phyloP scores from a whole-genome alignment of 2,113 vertebrate species.

The Syngnathus scovelli region DNA sequence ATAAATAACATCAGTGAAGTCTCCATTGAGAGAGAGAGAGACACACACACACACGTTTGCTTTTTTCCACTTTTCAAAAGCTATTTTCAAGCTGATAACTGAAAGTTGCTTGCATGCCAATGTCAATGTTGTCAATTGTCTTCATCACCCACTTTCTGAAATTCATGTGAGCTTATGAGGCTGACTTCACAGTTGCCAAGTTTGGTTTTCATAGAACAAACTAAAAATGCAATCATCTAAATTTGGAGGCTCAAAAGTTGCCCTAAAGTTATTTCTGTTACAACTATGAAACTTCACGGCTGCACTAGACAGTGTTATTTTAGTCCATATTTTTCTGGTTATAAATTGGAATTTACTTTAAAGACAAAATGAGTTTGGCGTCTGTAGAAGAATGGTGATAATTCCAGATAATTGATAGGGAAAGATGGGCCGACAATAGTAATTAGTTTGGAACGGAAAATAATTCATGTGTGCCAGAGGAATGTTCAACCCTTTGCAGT shows the following conservation, averaged over 20 bases:
- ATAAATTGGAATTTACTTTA: not conserved
- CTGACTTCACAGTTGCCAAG: not conserved
- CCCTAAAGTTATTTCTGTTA: not conserved
- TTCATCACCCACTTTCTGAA: not conserved
- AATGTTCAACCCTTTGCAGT: not conserved
- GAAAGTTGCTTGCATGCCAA: not conserved
- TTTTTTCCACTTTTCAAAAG: slow-evolving; percentile 7
- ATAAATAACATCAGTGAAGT: slow-evolving; percentile 34
- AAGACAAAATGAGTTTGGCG: not conserved
- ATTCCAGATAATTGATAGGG: not conserved
- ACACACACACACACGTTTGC: not conserved
- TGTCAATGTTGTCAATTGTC: not conserved
- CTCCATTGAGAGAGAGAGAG: not conserved
- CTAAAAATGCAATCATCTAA: not conserved
- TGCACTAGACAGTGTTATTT: not conserved
- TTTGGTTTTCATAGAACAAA: not conserved
- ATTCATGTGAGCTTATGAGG: not conserved
- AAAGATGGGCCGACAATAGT: not conserved
- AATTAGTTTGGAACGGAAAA: not conserved
- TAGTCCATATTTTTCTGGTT: not conserved
- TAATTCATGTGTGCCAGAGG: not conserved
- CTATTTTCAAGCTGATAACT: not conserved
- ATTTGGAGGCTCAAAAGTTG: slow-evolving; percentile 30
- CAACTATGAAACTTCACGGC: not conserved
- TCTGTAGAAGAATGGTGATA: not conserved